phyloP scores from a whole-genome alignment of 1,140 invertebrate species.

The Ericerus pela region DNA sequence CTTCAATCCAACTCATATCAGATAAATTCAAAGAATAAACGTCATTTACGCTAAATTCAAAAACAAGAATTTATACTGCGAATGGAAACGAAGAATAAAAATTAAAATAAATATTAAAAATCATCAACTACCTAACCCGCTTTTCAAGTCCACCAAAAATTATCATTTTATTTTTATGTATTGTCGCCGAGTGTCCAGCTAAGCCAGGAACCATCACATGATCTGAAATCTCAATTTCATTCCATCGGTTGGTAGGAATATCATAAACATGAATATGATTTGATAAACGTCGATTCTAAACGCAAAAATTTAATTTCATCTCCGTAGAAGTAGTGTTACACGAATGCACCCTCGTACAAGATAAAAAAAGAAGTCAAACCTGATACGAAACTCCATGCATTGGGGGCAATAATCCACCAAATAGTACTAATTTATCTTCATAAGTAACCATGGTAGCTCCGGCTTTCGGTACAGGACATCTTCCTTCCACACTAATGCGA shows the following conservation, averaged over 20 bases:
- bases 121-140: slow-evolving; percentile 13
- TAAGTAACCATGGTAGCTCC: slow-evolving; percentile 80
- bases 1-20: slow-evolving; percentile 59
- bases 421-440: slow-evolving; percentile 68
- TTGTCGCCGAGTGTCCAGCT: slow-evolving; percentile 83
- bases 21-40: slow-evolving; percentile 76
- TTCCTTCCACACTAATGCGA: slow-evolving; percentile 62
- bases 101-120: not conserved
- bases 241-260: slow-evolving; percentile 59
- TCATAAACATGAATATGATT: slow-evolving; percentile 87
- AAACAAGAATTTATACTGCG: not conserved
- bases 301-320: not conserved
- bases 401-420: slow-evolving; percentile 92
- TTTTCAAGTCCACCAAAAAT: slow-evolving; percentile 68
- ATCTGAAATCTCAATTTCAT: slow-evolving; percentile 44
- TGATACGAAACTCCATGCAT: slow-evolving; percentile 81
- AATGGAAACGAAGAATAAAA: not conserved
- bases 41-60: slow-evolving; percentile 55
- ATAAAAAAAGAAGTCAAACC: slow-evolving; percentile 30
- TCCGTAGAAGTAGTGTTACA: not conserved
- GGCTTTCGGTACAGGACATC: slow-evolving; percentile 90
- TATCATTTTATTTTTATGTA: slow-evolving; percentile 75
- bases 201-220: slow-evolving; percentile 49
- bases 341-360: not conserved
- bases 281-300: slow-evolving; percentile 34